Evolutionary conservation across 1,140 invertebrate genomes (phyloP), one percentile per base, ranked within the genome.

Genomic region (Drosophila teissieri): DNA sequence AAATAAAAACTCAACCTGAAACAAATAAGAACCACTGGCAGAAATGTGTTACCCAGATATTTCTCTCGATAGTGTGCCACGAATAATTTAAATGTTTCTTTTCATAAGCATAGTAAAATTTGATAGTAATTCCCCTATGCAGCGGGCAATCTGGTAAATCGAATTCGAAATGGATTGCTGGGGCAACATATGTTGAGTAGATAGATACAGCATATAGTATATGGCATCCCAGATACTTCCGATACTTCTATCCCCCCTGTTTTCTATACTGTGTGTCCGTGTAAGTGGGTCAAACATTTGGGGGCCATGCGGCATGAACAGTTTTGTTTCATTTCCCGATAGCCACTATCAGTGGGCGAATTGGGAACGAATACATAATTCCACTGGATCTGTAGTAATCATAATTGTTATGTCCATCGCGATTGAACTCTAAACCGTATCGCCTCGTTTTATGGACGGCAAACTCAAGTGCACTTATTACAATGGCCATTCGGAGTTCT

Each of bases 391-490:
- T 22, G n/a, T 3, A 19, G 22, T 61, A 55, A 58, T 75, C 53
- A 75, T 75, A 64, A 75, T 75, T 62, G 53, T 65, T 65, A 75
- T 75, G 73, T 51, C 31, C 48, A 39, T 27, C 36, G 54, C 63
- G 75, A 76, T 76, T 76, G 73, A 76, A 76, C 53, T 76, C 61
- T 67, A 76, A 67, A 67, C 73, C 72, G 53, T 44, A 76, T 76
- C 73, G 73, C 73, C 73, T 52, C 73, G 58, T 67, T 76, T 58
- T 57, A 76, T 65, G 73, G 62, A 53, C 54, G 62, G 72, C 54
- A 55, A 65, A 31, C 53, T 36, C 14, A 40, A 53, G 39, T 34
- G 39, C 17, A 19, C 63, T 46, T 54, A 69, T 55, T 48, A 36
- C 42, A 40, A 40, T 40, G 17, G 31, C 44, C 45, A 40, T 31